Base-by-base conservation (phyloP, 1,140 invertebrate genomes). In the Bombus sibiricus region DNA sequence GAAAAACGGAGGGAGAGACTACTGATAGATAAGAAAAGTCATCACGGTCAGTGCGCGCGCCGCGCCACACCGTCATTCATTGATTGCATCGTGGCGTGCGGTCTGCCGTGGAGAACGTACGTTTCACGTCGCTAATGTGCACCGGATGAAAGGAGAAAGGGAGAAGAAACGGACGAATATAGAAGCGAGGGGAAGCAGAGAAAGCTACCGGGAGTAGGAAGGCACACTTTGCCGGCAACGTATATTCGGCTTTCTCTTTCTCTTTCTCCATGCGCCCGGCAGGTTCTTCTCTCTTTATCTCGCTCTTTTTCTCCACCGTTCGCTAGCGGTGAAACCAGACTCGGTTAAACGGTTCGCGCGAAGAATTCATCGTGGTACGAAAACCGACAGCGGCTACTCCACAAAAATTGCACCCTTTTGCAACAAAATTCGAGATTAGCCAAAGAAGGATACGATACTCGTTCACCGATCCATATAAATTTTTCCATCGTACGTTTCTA, bases 1-100 rank as follows among this genome's bases (percentile, higher is more conserved):
- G 59, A 66, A 69, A 80, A 59, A 83, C 34, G 43, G 25, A 66
- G 68, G 71, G 73, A 88, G 88, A 86, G 82, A 77, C 64, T 41
- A 53, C 47, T 53, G 62, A 76, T 57, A 88, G 90, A 94, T 91
- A 90, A 93, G 91, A 93, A 93, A 93, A 94, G 92, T 93, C 91
- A 93, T 93, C 90, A 92, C 92, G 92, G 92, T 92, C 92, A 92
- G 86, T 90, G 91, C 87, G 92, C 92, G 89, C 92, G 86, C 78
- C 86, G 87, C 82, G 74, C 88, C 73, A 90, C 86, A 85, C 87
- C 87, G 92, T 93, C 93, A 93, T 93, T 94, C 93, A 94, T 94
- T 93, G 91, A 94, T 94, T 93, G 90, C 89, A 88, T 86, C 86
- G 87, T 85, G 83, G 85, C 72, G 89, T 85, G 89, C 83, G 86